Evolutionary conservation across 2,888 invertebrate genomes (phyloP).

Genomic region (Onthophagus sagittarius): DNA sequence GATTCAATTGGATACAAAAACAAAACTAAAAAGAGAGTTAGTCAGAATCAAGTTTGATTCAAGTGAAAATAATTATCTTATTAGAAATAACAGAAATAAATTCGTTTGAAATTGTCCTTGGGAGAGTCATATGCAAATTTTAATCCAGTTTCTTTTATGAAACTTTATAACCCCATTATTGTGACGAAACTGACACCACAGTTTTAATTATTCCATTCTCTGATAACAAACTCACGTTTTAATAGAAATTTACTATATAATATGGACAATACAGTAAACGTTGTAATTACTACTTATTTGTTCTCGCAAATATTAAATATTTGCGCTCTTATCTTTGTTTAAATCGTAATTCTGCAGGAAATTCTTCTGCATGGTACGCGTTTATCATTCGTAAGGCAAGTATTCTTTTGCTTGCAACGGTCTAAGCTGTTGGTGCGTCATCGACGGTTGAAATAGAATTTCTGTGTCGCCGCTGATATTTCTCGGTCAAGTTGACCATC

Average conservation of each 20-base stretch:
- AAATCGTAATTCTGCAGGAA: background rate
- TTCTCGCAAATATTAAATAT: background rate
- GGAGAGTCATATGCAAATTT: background rate
- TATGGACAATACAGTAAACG: no score
- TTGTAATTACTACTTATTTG: background rate
- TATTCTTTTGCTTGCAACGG: background rate
- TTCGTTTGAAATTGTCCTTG: background rate
- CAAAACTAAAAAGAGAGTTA: no score
- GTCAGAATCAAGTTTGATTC: background rate
- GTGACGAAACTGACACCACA: background rate
- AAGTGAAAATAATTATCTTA: background rate
- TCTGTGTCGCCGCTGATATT: background rate
- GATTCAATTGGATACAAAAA: no score
- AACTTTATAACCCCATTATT: background rate
- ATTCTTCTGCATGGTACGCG: background rate
- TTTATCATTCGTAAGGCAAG: background rate
- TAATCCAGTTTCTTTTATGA: background rate
- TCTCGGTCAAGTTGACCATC: slow-evolving; percentile 4
- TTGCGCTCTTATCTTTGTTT: background rate
- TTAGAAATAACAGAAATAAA: background rate
- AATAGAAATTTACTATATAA: no score
- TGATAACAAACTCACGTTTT: background rate
- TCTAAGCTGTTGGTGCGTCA: background rate
- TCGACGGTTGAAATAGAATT: background rate
- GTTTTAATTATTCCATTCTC: background rate